Conservation (phyloP, 1,140 invertebrate species). For the Trichonephila clavipes region DNA sequence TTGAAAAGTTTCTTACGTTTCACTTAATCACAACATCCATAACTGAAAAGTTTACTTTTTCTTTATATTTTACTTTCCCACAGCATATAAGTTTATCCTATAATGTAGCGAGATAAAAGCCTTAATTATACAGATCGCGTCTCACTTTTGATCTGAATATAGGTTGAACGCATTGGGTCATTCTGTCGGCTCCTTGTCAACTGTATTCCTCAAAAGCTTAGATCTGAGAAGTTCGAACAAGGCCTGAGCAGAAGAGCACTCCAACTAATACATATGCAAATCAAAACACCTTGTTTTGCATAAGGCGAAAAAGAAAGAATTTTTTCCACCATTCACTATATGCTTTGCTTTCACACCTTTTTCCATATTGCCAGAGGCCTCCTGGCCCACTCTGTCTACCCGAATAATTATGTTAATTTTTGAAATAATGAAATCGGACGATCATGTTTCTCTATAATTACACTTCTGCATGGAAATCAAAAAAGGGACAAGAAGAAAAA, state of each 20-base stretch:
- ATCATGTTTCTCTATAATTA: constrained; percentile 35
- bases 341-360: constrained; percentile 32
- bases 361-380: background rate
- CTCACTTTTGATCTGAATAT: constrained; percentile 17
- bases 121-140: background rate
- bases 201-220: background rate
- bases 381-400: background rate
- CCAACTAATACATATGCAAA: background rate
- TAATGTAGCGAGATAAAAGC: background rate
- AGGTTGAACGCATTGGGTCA: background rate
- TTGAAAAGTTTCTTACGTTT: background rate
- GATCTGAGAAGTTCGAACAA: background rate
- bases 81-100: background rate
- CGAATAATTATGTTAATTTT: constrained; percentile 21
- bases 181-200: background rate
- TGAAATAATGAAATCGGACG: constrained; percentile 10
- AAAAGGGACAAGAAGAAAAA: background rate
- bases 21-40: background rate
- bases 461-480: background rate
- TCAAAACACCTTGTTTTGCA: constrained; percentile 4
- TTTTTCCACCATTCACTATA: background rate
- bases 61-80: background rate
- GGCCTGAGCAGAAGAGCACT: background rate
- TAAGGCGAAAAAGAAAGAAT: background rate
- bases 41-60: background rate